A percentile compares a stretch with the other conserved stretches of the same genome.
Conservation (phyloP, 1,140 invertebrate genomes). For the Lucilia sericata region DNA sequence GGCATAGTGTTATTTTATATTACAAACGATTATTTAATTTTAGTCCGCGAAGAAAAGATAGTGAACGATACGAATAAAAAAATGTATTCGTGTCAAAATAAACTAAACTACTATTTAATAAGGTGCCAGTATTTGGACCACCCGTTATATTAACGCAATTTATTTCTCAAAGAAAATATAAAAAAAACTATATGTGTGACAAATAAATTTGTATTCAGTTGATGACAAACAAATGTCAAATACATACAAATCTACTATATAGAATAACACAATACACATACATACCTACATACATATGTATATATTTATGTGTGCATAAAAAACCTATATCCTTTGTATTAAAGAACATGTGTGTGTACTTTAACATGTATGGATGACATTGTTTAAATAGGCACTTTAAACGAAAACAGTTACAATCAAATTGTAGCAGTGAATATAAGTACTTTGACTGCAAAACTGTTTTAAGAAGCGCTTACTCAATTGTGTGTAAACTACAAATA, state of each 20-base stretch:
- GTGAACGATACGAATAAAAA: too few species aligned
- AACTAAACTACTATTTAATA: too few species aligned
- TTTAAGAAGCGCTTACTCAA: constrained; percentile 23
- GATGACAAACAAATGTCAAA: not conserved
- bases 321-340: too few species aligned
- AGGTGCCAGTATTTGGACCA: too few species aligned
- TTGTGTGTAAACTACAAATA: constrained; percentile 35
- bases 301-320: too few species aligned
- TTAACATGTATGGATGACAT: not conserved
- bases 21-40: too few species aligned
- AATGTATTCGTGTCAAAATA: too few species aligned
- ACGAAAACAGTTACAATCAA: too few species aligned
- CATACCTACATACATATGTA: not conserved
- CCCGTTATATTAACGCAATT: too few species aligned
- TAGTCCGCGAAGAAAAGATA: too few species aligned
- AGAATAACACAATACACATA: not conserved
- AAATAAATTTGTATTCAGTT: constrained; percentile 1
- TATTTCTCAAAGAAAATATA: not conserved
- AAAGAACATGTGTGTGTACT: not conserved
- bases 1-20: too few species aligned
- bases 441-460: not conserved
- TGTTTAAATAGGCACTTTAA: not conserved
- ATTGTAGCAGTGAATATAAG: not conserved
- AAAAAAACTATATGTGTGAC: not conserved
- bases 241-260: not conserved